phyloP scores from a whole-genome alignment of 1,140 invertebrate species.

The Idris sp. region DNA sequence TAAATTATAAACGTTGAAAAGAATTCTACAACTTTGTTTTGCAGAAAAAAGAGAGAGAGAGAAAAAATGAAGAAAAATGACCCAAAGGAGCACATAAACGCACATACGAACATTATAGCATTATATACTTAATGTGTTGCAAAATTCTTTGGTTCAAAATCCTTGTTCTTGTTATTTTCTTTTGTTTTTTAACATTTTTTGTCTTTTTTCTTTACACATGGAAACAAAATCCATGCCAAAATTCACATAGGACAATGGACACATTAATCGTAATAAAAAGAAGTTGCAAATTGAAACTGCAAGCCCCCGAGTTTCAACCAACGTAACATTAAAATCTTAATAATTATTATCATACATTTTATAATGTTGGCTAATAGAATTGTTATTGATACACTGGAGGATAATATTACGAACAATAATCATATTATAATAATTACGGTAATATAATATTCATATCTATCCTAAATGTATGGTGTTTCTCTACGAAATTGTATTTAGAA shows the following conservation, averaged over 20 bases:
- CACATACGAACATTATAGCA: slow-evolving; percentile 20
- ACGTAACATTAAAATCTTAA: slow-evolving; percentile 58
- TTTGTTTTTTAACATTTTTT: background rate
- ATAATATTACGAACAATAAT: slow-evolving; percentile 71
- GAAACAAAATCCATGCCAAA: background rate
- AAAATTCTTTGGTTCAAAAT: slow-evolving; percentile 60
- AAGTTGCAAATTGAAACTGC: slow-evolving; percentile 59
- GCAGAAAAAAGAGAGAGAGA: too few relatives aligned
- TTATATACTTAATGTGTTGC: slow-evolving; percentile 35
- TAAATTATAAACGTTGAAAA: slow-evolving; percentile 5
- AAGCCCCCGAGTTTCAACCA: slow-evolving; percentile 60
- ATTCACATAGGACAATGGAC: slow-evolving; percentile 34
- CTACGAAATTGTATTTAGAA: slow-evolving; percentile 37
- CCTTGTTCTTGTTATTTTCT: slow-evolving; percentile 63
- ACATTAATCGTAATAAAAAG: slow-evolving; percentile 20
- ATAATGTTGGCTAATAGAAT: slow-evolving; percentile 68
- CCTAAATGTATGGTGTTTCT: slow-evolving; percentile 67
- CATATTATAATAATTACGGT: slow-evolving; percentile 68
- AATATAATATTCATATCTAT: slow-evolving; percentile 63
- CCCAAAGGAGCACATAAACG: slow-evolving; percentile 39
- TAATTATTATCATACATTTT: slow-evolving; percentile 65
- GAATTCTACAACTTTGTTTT: slow-evolving; percentile 9
- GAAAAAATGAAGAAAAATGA: slow-evolving; percentile 10
- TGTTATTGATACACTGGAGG: slow-evolving; percentile 67
- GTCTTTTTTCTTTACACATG: background rate